Evolutionary conservation across 2,113 vertebrate species (phyloP).

Genomic region (Euleptes europaea): DNA sequence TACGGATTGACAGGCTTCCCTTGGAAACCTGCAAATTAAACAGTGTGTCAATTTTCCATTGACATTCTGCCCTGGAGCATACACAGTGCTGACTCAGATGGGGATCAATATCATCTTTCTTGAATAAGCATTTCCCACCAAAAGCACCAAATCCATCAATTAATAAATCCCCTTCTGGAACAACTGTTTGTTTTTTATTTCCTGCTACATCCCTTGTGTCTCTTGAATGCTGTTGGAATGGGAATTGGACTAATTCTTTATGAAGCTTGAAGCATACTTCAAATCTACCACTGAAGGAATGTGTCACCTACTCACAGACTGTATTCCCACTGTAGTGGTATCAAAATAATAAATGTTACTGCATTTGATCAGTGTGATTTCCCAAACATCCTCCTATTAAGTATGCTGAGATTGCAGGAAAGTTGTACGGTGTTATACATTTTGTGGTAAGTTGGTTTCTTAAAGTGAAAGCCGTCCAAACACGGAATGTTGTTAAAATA

Average conservation of each 20-base stretch:
- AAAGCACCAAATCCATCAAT: slow-evolving; percentile 52
- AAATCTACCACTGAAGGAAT: slow-evolving; percentile 27
- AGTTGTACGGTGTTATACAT: background rate
- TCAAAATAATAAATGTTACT: background rate
- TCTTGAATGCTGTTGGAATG: slow-evolving; percentile 53
- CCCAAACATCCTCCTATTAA: background rate
- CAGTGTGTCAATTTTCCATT: slow-evolving; percentile 55
- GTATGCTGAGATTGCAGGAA: background rate
- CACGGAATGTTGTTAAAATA: background rate
- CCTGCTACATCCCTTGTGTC: slow-evolving; percentile 31
- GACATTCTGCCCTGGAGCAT: slow-evolving; percentile 34
- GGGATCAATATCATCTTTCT: slow-evolving; percentile 44
- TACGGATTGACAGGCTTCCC: slow-evolving; percentile 43
- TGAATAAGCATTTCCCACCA: slow-evolving; percentile 45
- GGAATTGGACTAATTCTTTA: slow-evolving; percentile 48
- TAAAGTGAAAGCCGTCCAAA: background rate
- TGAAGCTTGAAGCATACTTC: slow-evolving; percentile 36
- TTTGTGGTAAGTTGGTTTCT: background rate
- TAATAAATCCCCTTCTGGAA: slow-evolving; percentile 50
- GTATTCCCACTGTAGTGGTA: slow-evolving; percentile 5
- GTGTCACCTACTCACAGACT: background rate
- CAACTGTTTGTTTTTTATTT: slow-evolving; percentile 43
- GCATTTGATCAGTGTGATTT: slow-evolving; percentile 19
- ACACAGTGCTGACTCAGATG: slow-evolving; percentile 54
- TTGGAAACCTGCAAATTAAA: slow-evolving; percentile 53